These are phyloP conservation scores for Carassius gibelio DNA, from an alignment of 2,113 vertebrate genomes.

Conservation along the genomic window DNA sequence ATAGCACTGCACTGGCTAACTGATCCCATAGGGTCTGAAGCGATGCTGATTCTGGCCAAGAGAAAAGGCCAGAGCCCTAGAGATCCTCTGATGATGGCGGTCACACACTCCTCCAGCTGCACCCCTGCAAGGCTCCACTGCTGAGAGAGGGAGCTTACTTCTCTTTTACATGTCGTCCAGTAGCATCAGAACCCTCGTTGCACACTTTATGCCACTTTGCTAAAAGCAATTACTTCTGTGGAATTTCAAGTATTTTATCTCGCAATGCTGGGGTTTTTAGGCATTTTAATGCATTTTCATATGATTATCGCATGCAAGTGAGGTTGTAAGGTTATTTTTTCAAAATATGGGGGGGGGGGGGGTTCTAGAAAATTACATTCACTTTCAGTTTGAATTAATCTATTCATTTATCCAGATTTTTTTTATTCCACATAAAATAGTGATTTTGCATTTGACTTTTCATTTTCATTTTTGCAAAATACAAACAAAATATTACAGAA, in stretches of 20 bases:
- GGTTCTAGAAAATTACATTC: background rate
- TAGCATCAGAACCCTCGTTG: background rate
- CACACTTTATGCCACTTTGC: background rate
- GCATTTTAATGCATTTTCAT: background rate
- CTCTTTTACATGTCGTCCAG: background rate
- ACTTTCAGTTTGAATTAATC: background rate
- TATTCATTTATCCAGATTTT: background rate
- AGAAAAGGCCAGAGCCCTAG: constrained; percentile 32
- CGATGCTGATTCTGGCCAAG: constrained; percentile 39
- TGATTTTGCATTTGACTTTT: background rate
- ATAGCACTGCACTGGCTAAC: constrained; percentile 50
- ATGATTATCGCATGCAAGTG: background rate
- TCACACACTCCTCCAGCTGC: constrained; percentile 31
- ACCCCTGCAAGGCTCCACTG: background rate
- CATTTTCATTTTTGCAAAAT: background rate
- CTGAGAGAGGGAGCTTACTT: background rate
- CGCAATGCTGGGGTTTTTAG: background rate
- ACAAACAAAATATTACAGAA: background rate
- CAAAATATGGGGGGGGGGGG: too few relatives aligned
- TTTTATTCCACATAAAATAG: background rate
- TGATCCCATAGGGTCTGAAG: constrained; percentile 44
- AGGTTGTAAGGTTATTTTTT: background rate
- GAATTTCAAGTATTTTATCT: background rate
- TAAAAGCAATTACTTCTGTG: constrained; percentile 1
- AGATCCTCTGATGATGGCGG: constrained; percentile 31